Evolutionary conservation across 2,797 vertebrate species (phyloP).

Genomic region (Enteromius afrohamiltoni): DNA sequence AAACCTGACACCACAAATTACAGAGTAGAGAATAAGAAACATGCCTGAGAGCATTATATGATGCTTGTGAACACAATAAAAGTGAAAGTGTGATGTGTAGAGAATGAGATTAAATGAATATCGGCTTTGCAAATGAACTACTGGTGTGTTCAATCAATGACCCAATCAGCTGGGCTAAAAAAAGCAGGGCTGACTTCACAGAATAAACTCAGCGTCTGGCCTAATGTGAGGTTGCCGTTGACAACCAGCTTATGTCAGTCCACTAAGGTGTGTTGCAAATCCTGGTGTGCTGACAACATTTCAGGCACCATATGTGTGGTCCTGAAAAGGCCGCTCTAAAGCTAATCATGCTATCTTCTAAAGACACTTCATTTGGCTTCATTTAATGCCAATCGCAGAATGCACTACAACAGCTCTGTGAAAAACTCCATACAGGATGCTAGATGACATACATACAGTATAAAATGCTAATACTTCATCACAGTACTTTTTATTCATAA

Average conservation of each 20-base stretch:
- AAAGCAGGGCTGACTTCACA: not conserved
- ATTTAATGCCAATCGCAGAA: not conserved
- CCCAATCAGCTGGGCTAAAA: slow-evolving; percentile 9
- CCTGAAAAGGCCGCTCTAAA: not conserved
- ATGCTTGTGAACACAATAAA: slow-evolving; percentile 23
- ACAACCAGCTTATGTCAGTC: slow-evolving; percentile 1
- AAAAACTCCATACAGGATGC: not conserved
- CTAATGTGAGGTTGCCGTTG: slow-evolving; percentile 16
- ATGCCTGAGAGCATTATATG: not conserved
- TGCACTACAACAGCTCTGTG: not conserved
- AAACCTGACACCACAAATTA: slow-evolving; percentile 32
- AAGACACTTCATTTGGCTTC: not conserved
- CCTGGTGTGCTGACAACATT: slow-evolving; percentile 2
- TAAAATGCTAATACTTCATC: not conserved
- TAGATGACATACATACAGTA: not conserved
- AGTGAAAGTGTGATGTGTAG: not conserved
- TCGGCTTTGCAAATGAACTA: not conserved
- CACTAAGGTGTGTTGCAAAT: not conserved
- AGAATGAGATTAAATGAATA: not conserved
- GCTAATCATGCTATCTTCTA: not conserved
- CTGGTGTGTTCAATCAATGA: not conserved
- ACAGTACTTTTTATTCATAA: not conserved
- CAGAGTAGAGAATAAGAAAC: not conserved
- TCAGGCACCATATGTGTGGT: not conserved
- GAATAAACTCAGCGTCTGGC: not conserved